Base-by-base conservation (phyloP, 2,888 invertebrate genomes). In the Pelosia muscerda region DNA sequence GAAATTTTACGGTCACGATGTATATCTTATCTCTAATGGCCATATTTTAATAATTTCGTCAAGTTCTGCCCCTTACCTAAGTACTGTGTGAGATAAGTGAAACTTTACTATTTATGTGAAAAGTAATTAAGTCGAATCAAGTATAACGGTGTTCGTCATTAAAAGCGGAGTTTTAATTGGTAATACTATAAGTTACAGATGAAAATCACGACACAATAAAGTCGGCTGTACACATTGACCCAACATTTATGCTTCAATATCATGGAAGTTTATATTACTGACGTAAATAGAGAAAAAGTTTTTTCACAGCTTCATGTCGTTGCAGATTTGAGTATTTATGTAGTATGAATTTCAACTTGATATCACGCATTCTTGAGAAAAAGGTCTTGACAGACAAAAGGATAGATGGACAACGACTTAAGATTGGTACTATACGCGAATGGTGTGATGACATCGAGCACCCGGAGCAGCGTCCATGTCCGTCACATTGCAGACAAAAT, bases 21-120 rank as follows among this genome's bases (percentile, higher is more conserved):
- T 53, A 57, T 38, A 53, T 34, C 34, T 67, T 58, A 63, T 63
- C 67, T n/a, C 34, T 38, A 63, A 58, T 58, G 38, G 22, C 38
- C 58, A 54, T 63, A 54, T 63, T 67, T 67, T 58, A 63, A 58
- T 67, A 59, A 58, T 57, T 54, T 67, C 26, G 19, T 60, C 59
- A 53, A 58, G 65, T 15, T 28, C 42, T 25, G 9, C 10, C 11
- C 26, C 22, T 23, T 53, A 38, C 56, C 23, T 25, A 19, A 38
- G 38, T 38, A 23, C 34, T 38, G 56, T 26, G n/a, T 23, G 15
- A 56, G 38, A 26, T 63, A 38, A 56, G 28, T 54, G 11, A 55
- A 54, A 9, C 11, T 54, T 28, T 28, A 9, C 11, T 55, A 55
- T 34, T 55, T 31, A 63, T 23, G 31, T n/a, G 8, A 8, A 55